phyloP scores from a whole-genome alignment of 2,797 vertebrate species.

The Hephaestus fuliginosus region DNA sequence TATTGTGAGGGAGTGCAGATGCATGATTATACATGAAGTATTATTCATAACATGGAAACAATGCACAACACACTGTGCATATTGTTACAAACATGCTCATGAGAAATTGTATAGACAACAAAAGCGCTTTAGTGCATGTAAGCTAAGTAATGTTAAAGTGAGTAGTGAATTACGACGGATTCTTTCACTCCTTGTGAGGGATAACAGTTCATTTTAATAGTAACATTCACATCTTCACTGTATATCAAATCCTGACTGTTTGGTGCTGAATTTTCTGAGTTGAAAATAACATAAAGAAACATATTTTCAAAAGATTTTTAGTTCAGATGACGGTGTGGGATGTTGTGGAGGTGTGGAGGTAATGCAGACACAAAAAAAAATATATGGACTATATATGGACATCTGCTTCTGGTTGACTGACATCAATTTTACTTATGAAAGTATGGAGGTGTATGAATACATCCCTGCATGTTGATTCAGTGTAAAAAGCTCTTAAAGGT shows the following conservation, averaged over 20 bases:
- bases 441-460: not conserved
- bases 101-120: not conserved
- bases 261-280: not conserved
- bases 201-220: not conserved
- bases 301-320: not conserved
- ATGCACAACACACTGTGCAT: not conserved
- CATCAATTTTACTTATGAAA: not conserved
- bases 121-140: not conserved
- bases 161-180: not conserved
- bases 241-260: not conserved
- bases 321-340: not conserved
- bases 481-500: not conserved
- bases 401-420: not conserved
- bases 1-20: not conserved
- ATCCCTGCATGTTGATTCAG: not conserved
- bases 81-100: not conserved
- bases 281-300: not conserved
- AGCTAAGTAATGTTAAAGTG: not conserved
- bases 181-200: not conserved
- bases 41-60: not conserved
- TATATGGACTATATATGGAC: not conserved
- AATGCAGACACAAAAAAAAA: not conserved
- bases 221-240: not conserved
- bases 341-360: not conserved
- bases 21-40: not conserved